Percentiles rank a stretch among this genome's conserved stretches.
Conservation (phyloP, 2,797 vertebrate genomes). For the Intellagama lesueurii region DNA sequence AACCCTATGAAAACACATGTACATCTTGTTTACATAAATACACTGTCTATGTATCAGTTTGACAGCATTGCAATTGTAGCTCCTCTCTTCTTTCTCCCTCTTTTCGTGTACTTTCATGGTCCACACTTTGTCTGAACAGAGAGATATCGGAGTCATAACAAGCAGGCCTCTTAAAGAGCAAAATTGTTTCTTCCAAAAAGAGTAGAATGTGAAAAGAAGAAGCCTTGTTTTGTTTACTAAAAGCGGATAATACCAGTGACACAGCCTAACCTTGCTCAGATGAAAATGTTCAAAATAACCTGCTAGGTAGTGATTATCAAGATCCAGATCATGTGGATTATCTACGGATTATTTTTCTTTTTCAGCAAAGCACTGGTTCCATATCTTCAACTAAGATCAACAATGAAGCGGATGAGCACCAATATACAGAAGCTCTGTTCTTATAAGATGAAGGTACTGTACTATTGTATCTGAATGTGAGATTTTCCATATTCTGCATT, state of each 20-base stretch:
- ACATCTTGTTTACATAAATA: not conserved
- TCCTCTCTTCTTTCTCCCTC: not conserved
- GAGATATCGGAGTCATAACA: not conserved
- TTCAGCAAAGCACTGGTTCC: not conserved
- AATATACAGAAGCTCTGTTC: not conserved
- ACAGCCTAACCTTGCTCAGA: not conserved
- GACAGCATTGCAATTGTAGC: not conserved
- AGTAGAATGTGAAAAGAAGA: not conserved
- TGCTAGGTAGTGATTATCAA: not conserved
- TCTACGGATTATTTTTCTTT: not conserved
- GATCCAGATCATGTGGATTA: not conserved
- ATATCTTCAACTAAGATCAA: not conserved
- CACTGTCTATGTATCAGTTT: not conserved
- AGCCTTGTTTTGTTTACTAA: not conserved
- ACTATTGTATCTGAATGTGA: too few relatives aligned
- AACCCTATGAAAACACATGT: not conserved
- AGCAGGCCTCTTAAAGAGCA: not conserved
- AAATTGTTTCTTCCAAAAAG: not conserved
- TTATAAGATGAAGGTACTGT: not conserved
- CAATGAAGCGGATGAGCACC: not conserved
- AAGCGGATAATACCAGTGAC: fast-evolving
- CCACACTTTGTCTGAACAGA: not conserved
- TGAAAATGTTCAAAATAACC: not conserved
- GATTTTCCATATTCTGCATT: not conserved
- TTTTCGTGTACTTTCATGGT: not conserved